Percentiles rank a stretch among this genome's conserved stretches.
These are phyloP conservation scores for Solenopsis fugax DNA, from an alignment of 1,140 invertebrate genomes.

Conservation along the genomic window DNA sequence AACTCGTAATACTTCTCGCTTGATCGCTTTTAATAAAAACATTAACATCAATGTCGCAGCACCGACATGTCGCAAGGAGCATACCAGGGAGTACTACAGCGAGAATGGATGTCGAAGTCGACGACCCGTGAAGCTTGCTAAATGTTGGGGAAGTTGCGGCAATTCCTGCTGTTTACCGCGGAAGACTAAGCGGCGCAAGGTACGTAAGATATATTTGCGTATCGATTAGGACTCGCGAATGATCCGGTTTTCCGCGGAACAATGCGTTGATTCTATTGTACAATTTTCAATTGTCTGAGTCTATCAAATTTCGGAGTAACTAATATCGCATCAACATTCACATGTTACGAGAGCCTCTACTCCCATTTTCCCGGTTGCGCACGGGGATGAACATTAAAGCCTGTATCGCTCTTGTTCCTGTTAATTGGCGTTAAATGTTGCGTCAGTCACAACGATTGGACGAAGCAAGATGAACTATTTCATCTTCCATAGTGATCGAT, in stretches of 20 bases:
- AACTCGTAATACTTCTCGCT: not conserved
- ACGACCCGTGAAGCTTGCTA: conserved; percentile 95
- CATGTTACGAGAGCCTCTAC: not conserved
- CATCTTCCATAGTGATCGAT: conserved; percentile 31
- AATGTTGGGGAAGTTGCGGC: conserved; percentile 92
- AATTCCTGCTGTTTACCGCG: conserved; percentile 95
- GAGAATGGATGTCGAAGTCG: conserved; percentile 96
- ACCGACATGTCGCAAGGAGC: conserved; percentile 95
- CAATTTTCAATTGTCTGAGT: conserved; percentile 35
- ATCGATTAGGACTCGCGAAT: not conserved
- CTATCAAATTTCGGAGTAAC: conserved; percentile 16
- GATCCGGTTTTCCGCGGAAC: not conserved
- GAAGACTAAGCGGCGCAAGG: conserved; percentile 96
- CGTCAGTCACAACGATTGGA: not conserved
- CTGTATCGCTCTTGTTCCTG: conserved; percentile 6
- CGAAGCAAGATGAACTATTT: not conserved
- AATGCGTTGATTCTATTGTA: conserved; percentile 30
- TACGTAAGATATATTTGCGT: conserved; percentile 81
- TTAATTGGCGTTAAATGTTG: conserved; percentile 33
- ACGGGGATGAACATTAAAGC: conserved; percentile 22
- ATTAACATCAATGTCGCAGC: conserved; percentile 85
- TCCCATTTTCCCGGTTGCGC: not conserved
- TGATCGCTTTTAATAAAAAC: conserved; percentile 20
- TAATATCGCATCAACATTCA: conserved; percentile 40
- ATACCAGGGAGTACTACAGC: conserved; percentile 95